Conservation (phyloP, 2,113 vertebrate genomes). For the Myiopsitta monachus region DNA sequence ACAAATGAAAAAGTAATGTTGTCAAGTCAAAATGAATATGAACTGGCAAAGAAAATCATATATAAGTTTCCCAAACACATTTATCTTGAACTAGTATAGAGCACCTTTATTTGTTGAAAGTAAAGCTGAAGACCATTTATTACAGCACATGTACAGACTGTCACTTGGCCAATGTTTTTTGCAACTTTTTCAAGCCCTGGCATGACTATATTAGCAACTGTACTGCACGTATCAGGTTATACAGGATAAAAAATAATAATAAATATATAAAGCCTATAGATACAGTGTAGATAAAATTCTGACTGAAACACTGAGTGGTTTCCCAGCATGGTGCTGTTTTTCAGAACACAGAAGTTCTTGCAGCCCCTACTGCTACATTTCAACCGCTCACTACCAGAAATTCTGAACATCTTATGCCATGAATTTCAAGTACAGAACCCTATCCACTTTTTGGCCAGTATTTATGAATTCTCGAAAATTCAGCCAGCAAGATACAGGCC, state of each 20-base stretch:
- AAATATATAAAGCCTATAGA: background rate
- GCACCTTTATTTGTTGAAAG: background rate
- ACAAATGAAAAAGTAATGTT: background rate
- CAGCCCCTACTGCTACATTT: background rate
- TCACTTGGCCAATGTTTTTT: background rate
- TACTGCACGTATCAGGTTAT: background rate
- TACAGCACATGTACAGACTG: background rate
- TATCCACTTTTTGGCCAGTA: background rate
- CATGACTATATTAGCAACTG: accelerated
- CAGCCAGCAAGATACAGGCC: background rate
- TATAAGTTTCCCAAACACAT: background rate
- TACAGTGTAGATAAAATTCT: background rate
- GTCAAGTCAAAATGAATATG: background rate
- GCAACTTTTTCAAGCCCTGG: background rate
- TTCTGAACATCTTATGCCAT: background rate
- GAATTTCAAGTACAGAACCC: background rate
- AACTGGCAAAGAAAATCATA: background rate
- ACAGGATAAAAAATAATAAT: background rate
- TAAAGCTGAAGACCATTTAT: background rate
- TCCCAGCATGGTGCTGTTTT: background rate
- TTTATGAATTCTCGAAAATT: background rate
- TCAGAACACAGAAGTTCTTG: background rate
- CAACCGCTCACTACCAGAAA: background rate
- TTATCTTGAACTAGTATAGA: background rate
- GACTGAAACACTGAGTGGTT: background rate